Evolutionary conservation across 2,113 vertebrate genomes (phyloP).

Genomic region (Ailurus styani): DNA sequence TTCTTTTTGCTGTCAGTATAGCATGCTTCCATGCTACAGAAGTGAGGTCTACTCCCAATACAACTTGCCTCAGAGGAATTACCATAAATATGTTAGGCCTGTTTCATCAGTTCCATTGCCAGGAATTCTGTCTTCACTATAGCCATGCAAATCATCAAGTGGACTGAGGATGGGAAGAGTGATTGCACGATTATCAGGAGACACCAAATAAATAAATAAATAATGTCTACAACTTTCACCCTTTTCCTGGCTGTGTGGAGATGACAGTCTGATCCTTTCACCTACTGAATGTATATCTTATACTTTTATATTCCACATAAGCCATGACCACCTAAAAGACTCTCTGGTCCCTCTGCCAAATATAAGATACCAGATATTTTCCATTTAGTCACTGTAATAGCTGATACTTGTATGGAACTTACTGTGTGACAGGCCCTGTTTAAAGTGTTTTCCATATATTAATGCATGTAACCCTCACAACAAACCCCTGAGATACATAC

Average conservation of each 20-base stretch:
- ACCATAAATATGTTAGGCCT: background rate
- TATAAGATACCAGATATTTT: conserved; percentile 1
- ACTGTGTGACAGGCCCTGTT: background rate
- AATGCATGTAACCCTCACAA: background rate
- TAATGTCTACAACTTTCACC: background rate
- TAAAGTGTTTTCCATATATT: background rate
- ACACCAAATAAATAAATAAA: background rate
- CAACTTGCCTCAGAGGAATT: background rate
- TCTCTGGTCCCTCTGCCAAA: background rate
- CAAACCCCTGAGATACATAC: background rate
- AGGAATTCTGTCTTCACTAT: background rate
- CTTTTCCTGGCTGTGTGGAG: background rate
- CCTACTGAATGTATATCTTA: background rate
- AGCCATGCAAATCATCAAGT: background rate
- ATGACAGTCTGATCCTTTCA: background rate
- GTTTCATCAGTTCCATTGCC: background rate
- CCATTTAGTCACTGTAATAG: background rate
- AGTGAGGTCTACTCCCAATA: background rate
- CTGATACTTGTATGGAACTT: background rate
- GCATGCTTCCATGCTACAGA: background rate
- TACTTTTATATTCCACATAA: background rate
- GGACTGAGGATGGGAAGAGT: background rate
- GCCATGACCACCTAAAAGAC: background rate
- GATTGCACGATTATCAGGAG: background rate
- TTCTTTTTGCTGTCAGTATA: background rate